Base-by-base conservation (phyloP, 2,113 vertebrate genomes). In the Ochotona princeps region DNA sequence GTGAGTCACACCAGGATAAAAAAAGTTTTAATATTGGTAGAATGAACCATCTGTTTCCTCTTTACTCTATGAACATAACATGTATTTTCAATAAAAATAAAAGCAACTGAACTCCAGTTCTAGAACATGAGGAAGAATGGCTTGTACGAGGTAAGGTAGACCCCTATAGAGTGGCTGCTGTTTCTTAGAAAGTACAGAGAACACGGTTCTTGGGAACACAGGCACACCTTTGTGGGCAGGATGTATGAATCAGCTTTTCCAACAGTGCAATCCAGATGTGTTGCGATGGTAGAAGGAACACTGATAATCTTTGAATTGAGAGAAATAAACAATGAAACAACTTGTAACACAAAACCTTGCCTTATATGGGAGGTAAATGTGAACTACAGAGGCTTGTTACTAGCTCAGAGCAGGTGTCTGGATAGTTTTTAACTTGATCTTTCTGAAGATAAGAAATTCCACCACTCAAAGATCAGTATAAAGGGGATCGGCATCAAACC, bases 41-140 rank as follows among this genome's bases (percentile, higher is more conserved):
- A 87, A 87, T 74, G 90, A 83, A 92, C 87, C 4, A 92, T 23
- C n/a, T 76, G 20, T 44, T 20, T 85, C n/a, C 15, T 72, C 6
- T 69, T 28, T 7, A 84, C 32, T 78, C 61, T 83, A 60, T 21
- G 90, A 67, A 90, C 2, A 75, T 14, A 74, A 83, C 87, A 83
- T 47, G 67, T 2, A 49, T 61, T 20, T 69, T 80, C 13, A 72
- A 7, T 44, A 47, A 44, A 66, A 80, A 35, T 74, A 61, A 87
- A 85, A 85, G n/a, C 15, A 70, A 54, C 8, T 89, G 63, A 69
- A 89, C 23, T 61, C 67, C 49, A 81, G 32, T 32, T 69, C 86
- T 17, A 95, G 23, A 74, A 28, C 73, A 67, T 18, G 51, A 90
- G 32, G 23, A 66, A 85, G 25, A 38, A 83, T 5, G 66, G 38